phyloP scores from a whole-genome alignment of 2,797 vertebrate genomes.

The Tapera naevia region DNA sequence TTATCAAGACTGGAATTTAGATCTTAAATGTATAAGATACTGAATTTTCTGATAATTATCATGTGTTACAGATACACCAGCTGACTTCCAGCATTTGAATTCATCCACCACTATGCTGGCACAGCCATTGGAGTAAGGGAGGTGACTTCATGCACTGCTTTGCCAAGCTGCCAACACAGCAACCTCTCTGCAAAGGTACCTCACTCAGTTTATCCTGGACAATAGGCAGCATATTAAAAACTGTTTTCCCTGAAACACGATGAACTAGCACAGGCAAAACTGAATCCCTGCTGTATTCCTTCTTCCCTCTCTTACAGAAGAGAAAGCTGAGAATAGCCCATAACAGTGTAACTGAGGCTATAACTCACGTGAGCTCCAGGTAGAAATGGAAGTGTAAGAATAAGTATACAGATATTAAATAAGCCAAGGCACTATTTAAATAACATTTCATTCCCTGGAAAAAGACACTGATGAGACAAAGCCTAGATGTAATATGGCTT shows the following conservation, averaged over 20 bases:
- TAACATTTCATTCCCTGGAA: neutral
- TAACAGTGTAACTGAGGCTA: neutral
- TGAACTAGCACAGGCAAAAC: neutral
- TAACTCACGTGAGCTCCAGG: neutral
- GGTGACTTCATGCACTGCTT: neutral
- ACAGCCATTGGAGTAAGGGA: neutral
- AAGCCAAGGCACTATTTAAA: neutral
- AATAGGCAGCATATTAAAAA: neutral
- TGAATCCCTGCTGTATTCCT: neutral
- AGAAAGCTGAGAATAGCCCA: neutral
- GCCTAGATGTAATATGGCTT: neutral
- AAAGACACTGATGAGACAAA: neutral
- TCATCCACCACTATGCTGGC: neutral
- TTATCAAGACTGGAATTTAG: neutral
- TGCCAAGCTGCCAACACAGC: accelerated
- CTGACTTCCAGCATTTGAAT: neutral
- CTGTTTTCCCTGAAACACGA: neutral
- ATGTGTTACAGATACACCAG: neutral
- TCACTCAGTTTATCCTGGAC: neutral
- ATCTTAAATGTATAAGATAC: neutral
- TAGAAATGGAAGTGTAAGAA: neutral
- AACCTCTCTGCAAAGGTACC: neutral
- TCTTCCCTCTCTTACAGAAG: neutral
- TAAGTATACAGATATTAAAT: neutral
- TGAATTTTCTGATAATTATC: neutral